Conservation (phyloP, 2,113 vertebrate species). For the Barbus barbus region DNA sequence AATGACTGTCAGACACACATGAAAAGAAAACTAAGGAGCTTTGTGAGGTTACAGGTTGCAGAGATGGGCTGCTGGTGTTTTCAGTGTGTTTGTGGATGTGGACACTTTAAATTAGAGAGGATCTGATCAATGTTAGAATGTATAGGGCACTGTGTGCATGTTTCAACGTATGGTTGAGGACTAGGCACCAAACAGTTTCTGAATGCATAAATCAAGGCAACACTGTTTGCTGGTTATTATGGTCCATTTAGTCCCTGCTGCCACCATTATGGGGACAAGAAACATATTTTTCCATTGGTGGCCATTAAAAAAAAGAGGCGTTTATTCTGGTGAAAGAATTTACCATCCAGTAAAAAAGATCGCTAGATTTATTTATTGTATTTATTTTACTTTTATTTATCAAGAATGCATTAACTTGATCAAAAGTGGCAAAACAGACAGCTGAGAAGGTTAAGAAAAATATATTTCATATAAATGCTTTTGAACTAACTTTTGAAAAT, state of each 20-base stretch:
- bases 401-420: neutral
- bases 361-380: too few relatives aligned
- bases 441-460: too few relatives aligned
- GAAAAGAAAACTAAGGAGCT: constrained; percentile 2
- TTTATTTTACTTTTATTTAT: neutral
- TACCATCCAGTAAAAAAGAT: too few relatives aligned
- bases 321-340: neutral
- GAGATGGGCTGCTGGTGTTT: neutral
- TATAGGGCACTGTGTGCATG: neutral
- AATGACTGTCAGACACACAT: neutral
- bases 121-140: neutral
- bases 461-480: too few relatives aligned
- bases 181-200: neutral
- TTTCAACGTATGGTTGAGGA: too few relatives aligned
- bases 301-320: neutral
- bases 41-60: neutral
- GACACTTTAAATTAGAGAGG: too few relatives aligned
- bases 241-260: too few relatives aligned
- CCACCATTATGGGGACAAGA: neutral
- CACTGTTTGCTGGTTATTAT: neutral
- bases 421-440: neutral
- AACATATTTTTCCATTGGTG: neutral
- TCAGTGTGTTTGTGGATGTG: too few relatives aligned
- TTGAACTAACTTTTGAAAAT: too few relatives aligned
- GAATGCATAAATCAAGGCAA: neutral